Base-by-base conservation (phyloP, 2,797 vertebrate genomes). In the Psittacula derbiana region DNA sequence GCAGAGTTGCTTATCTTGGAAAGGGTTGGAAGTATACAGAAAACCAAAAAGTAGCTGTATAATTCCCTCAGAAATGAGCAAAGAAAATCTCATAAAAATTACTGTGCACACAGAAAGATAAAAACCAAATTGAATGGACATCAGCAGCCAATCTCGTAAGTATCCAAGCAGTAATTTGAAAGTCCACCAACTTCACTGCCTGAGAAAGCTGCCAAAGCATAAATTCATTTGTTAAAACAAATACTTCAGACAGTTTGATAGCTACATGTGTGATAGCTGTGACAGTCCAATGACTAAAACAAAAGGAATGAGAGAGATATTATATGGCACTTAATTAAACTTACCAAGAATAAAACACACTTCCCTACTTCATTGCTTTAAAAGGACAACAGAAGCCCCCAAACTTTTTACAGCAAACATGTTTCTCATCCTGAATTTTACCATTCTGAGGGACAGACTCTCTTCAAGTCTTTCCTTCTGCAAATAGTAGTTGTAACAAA, bases 181-280 rank as follows among this genome's bases (percentile, higher is more conserved):
- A 94, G 80, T 31, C 53, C 40, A 88, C 44, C 38, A 70, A 81
- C 66, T 50, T 81, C 78, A 70, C 24, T 86, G 66, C 50, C 58
- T 70, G 47, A 81, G 64, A 44, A 60, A 2, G 6, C 50, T 93
- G 43, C 17, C 76, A 92, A 86, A 83, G 49, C 47, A 81, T 7
- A 80, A 84, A 93, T 65, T 84, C 8, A 73, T 95, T 90, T 86
- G 31, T 86, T 86, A 70, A 83, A 92, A 93, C 43, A 84, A 95
- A 93, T 73, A 76, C 16, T 79, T 92, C 21, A 47, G 87, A 74
- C 53, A 78, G 40, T 38, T 83, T 41, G 46, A 72, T 33, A 88
- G 72, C 36, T 41, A 72, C 49, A 86, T 62, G 55, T 69, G 25
- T 75, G 66, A 60, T 40, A 87, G 52, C 31, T 74, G 18, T 86